Conservation (phyloP, 2,113 vertebrate genomes). For the Rhynchomys soricoides region DNA sequence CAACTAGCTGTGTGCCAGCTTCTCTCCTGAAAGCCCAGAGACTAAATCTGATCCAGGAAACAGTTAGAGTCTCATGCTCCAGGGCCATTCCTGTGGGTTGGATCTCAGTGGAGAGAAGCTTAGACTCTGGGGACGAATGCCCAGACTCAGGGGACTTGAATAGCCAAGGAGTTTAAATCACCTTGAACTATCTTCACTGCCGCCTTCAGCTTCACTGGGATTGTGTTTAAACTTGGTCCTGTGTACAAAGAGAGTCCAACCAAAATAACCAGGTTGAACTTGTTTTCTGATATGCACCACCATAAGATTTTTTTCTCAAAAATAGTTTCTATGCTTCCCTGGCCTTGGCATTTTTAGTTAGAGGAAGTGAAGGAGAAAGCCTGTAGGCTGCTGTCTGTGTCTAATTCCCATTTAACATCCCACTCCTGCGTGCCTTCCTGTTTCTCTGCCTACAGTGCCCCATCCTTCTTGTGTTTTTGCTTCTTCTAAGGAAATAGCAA, state of each 20-base stretch:
- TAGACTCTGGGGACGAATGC: neutral
- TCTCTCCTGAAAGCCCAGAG: neutral
- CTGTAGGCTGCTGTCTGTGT: constrained; percentile 17
- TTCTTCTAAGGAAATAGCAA: constrained; percentile 60
- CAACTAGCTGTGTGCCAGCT: constrained; percentile 1
- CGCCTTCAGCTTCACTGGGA: neutral
- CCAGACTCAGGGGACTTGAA: constrained; percentile 30
- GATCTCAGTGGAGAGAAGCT: constrained; percentile 24
- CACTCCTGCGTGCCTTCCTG: constrained; percentile 38
- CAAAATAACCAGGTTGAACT: constrained; percentile 54
- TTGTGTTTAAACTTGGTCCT: constrained; percentile 54
- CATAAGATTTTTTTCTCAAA: constrained; percentile 48
- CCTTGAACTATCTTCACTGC: neutral
- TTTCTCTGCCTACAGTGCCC: constrained; percentile 44
- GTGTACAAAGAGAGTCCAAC: neutral
- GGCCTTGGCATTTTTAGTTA: constrained; percentile 63
- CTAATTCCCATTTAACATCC: constrained; percentile 45
- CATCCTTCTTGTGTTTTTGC: neutral
- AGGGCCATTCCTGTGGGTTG: constrained; percentile 65
- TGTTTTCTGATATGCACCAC: constrained; percentile 34
- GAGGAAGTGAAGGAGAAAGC: constrained; percentile 58
- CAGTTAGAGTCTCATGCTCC: neutral
- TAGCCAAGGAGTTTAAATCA: constrained; percentile 39
- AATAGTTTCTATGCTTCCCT: constrained; percentile 49
- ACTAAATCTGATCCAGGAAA: constrained; percentile 48